Conservation (phyloP, 2,888 invertebrate genomes). For the Limnephilus lunatus region DNA sequence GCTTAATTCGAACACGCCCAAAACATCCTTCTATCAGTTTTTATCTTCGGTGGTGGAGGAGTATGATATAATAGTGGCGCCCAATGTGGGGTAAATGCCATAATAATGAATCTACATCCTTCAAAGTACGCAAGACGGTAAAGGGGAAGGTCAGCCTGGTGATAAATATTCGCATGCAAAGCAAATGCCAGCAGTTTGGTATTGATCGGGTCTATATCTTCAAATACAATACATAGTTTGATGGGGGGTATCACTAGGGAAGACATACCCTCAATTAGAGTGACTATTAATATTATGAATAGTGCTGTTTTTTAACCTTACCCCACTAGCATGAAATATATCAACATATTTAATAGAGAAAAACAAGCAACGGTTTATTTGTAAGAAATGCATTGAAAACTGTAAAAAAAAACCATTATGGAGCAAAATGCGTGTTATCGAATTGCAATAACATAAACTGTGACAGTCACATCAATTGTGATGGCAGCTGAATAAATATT, state of each 20-base stretch:
- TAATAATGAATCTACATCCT: neutral
- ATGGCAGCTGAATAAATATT: no score
- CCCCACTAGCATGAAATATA: no score
- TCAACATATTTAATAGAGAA: no score
- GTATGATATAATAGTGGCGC: neutral
- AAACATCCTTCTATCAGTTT: neutral
- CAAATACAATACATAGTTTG: neutral
- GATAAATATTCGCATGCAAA: neutral
- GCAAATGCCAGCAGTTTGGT: neutral
- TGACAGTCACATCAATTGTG: no score
- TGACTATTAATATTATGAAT: no score
- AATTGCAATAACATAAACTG: no score
- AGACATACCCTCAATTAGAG: neutral
- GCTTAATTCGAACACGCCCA: neutral
- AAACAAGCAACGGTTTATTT: no score
- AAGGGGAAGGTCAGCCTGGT: neutral
- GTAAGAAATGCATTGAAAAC: no score
- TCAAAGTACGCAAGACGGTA: neutral
- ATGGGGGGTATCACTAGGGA: neutral
- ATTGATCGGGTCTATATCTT: neutral
- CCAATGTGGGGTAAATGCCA: neutral
- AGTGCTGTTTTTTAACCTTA: no score
- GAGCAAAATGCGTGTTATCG: no score
- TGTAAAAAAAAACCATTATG: no score
- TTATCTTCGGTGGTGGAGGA: neutral